Conservation (phyloP, 2,113 vertebrate species). For the Neogale vison region DNA sequence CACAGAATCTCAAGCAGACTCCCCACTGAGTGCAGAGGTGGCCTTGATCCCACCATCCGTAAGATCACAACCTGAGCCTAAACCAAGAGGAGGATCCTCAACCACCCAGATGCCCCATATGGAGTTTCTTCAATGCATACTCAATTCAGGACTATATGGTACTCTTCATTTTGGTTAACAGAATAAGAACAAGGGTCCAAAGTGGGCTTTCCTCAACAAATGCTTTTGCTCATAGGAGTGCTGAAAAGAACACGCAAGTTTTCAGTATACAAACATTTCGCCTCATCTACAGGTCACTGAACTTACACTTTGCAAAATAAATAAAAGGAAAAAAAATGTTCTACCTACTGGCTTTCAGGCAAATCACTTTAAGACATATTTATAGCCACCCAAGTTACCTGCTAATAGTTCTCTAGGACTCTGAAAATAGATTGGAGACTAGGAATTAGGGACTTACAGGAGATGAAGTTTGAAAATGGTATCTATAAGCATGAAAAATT, state of each 20-base stretch:
- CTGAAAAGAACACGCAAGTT: not conserved
- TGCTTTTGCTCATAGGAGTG: not conserved
- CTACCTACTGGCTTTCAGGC: not conserved
- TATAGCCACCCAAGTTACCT: not conserved
- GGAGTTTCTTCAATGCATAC: not conserved
- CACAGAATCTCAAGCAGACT: not conserved
- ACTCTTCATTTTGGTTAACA: not conserved
- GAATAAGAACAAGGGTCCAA: not conserved
- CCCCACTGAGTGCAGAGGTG: not conserved
- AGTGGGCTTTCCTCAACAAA: not conserved
- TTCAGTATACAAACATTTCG: not conserved
- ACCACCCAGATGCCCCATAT: not conserved
- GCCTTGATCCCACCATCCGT: not conserved
- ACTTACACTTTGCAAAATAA: not conserved
- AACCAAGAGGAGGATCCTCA: not conserved
- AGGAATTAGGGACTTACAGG: not conserved
- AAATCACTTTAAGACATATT: not conserved
- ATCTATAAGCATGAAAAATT: not conserved
- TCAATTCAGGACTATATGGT: not conserved
- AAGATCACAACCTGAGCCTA: not conserved
- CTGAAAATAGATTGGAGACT: not conserved
- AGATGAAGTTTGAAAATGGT: conserved; percentile 16
- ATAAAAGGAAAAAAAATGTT: not conserved
- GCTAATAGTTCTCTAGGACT: not conserved
- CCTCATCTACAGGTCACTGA: not conserved